phyloP scores from a whole-genome alignment of 2,113 vertebrate genomes.

The Ovis aries region DNA sequence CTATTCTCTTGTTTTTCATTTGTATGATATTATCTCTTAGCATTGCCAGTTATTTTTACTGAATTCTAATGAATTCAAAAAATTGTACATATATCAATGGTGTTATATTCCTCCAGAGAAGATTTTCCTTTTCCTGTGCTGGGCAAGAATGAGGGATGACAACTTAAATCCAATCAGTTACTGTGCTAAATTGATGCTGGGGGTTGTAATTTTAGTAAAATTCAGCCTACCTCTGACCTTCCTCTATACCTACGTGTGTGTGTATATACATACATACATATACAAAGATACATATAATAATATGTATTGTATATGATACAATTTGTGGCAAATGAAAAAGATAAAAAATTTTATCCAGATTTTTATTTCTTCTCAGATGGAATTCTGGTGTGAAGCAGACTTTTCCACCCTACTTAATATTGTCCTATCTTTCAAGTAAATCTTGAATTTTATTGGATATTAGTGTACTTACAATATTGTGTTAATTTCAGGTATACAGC shows the following conservation, averaged over 20 bases:
- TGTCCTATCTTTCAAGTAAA: background rate
- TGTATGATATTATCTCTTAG: background rate
- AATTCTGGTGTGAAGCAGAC: background rate
- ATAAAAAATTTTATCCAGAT: background rate
- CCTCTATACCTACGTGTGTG: background rate
- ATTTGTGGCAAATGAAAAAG: background rate
- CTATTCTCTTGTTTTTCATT: background rate
- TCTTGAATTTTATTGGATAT: background rate
- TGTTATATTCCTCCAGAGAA: background rate
- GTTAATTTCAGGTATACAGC: background rate
- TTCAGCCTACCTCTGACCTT: background rate
- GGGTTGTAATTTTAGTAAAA: background rate
- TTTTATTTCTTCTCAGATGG: background rate
- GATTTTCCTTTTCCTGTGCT: background rate
- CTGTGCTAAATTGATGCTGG: background rate
- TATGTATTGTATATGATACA: background rate
- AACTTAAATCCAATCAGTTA: background rate
- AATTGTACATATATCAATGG: background rate
- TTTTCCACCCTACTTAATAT: background rate
- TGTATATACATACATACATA: background rate
- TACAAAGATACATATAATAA: background rate
- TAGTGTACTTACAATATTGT: background rate
- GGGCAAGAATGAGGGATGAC: background rate
- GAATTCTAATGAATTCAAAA: background rate
- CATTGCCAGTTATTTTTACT: background rate